Percentiles rank a stretch among this genome's conserved stretches.
phyloP scores from a whole-genome alignment of 2,113 vertebrate genomes.

The Peucedramus taeniatus region DNA sequence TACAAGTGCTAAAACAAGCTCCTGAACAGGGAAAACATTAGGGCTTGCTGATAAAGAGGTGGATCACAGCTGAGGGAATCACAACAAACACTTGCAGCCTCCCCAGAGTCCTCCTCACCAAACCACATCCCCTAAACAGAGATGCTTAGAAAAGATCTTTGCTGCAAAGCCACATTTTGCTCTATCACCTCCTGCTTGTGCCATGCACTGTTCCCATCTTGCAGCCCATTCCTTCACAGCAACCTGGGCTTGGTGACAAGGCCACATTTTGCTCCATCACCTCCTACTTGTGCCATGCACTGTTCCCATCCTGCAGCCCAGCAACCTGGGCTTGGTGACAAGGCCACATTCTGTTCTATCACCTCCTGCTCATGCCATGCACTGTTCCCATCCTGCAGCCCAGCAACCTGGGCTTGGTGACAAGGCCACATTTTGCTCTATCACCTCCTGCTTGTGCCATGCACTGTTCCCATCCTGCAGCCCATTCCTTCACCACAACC shows the following conservation, averaged over 20 bases:
- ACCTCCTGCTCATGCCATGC: not conserved
- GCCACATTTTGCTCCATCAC: not conserved
- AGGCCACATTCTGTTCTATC: too few relatives aligned
- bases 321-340: fast-evolving
- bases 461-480: not conserved
- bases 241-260: fast-evolving
- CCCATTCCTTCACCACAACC: not conserved
- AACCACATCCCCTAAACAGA: not conserved
- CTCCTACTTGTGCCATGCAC: not conserved
- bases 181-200: not conserved
- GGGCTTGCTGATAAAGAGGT: not conserved
- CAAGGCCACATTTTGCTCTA: not conserved
- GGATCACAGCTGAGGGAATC: not conserved
- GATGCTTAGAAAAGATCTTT: not conserved
- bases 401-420: fast-evolving
- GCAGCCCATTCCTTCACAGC: not conserved
- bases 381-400: not conserved
- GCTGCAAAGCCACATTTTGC: not conserved
- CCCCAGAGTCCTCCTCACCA: not conserved
- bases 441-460: not conserved
- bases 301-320: not conserved
- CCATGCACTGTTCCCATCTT: not conserved
- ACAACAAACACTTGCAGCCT: not conserved
- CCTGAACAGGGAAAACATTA: not conserved
- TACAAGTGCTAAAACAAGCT: not conserved